Evolutionary conservation across 2,888 invertebrate genomes (phyloP).

Genomic region (Girardia tigrina): DNA sequence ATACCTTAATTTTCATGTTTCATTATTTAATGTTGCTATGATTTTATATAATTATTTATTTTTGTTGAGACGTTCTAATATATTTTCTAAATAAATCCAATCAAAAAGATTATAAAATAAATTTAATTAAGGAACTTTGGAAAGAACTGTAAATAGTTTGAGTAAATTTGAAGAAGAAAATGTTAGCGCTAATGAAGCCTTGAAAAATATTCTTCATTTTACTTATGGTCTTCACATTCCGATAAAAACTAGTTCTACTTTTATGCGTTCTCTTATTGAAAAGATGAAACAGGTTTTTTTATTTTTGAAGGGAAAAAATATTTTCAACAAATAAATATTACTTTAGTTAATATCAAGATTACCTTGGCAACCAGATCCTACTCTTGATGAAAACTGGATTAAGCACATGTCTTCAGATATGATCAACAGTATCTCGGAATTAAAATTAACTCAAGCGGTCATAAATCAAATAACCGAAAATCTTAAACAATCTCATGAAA

Average conservation of each 20-base stretch:
- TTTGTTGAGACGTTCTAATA: too few species aligned
- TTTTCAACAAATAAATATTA: background rate
- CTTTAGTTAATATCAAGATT: conserved; percentile 56
- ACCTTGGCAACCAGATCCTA: conserved; percentile 56
- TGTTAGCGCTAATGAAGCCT: conserved; percentile 59
- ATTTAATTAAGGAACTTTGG: conserved; percentile 29
- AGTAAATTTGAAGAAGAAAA: conserved; percentile 38
- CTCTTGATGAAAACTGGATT: conserved; percentile 58
- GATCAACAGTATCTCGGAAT: conserved; percentile 60
- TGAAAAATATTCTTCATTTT: conserved; percentile 58
- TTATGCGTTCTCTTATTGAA: conserved; percentile 58
- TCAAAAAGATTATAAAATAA: background rate
- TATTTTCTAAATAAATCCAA: background rate
- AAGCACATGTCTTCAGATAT: conserved; percentile 60
- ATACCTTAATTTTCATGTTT: too few species aligned
- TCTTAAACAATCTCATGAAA: conserved; percentile 63
- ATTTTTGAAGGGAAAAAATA: too few species aligned
- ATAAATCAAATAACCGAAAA: conserved; percentile 64
- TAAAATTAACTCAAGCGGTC: conserved; percentile 60
- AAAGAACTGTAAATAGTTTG: conserved; percentile 27
- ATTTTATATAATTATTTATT: too few species aligned
- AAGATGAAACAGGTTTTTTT: conserved; percentile 56
- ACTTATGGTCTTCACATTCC: conserved; percentile 63
- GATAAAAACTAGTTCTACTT: conserved; percentile 57
- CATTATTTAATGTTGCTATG: too few species aligned